Evolutionary conservation across 2,113 vertebrate species (phyloP).

Genomic region (Carlito syrichta): DNA sequence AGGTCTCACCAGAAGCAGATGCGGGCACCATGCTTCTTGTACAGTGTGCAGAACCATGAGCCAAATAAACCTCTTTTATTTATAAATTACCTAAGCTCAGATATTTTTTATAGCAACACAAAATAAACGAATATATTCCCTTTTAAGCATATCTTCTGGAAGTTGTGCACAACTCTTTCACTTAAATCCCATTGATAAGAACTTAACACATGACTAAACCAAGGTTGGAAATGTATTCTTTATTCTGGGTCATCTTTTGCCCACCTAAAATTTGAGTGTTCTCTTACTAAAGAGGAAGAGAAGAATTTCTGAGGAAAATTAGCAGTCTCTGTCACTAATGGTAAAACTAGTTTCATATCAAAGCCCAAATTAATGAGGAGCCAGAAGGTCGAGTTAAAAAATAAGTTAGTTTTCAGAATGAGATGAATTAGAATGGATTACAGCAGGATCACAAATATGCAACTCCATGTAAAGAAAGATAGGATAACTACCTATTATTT

Average conservation of each 20-base stretch:
- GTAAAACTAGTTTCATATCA: neutral
- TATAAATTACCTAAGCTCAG: too few species aligned
- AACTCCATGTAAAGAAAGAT: neutral
- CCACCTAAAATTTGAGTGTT: neutral
- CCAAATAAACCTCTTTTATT: too few species aligned
- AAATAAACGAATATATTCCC: too few species aligned
- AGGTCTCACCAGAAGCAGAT: too few species aligned
- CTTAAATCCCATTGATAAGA: neutral
- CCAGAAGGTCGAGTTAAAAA: slow-evolving; percentile 13
- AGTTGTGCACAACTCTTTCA: neutral
- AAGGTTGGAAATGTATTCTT: neutral
- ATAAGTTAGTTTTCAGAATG: neutral
- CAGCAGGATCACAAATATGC: neutral
- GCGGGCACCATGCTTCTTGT: too few species aligned
- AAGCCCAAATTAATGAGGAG: neutral
- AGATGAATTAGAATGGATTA: neutral
- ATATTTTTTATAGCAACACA: too few species aligned
- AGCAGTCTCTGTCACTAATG: neutral
- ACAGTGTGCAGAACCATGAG: too few species aligned
- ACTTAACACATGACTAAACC: neutral
- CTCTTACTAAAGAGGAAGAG: neutral
- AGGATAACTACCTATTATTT: neutral
- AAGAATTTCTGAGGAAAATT: neutral
- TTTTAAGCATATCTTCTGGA: neutral
- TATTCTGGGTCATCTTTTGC: neutral